Evolutionary conservation across 2,113 vertebrate species (phyloP), one percentile per base, ranked within the genome.

Genomic region (Tyrannus savana): DNA sequence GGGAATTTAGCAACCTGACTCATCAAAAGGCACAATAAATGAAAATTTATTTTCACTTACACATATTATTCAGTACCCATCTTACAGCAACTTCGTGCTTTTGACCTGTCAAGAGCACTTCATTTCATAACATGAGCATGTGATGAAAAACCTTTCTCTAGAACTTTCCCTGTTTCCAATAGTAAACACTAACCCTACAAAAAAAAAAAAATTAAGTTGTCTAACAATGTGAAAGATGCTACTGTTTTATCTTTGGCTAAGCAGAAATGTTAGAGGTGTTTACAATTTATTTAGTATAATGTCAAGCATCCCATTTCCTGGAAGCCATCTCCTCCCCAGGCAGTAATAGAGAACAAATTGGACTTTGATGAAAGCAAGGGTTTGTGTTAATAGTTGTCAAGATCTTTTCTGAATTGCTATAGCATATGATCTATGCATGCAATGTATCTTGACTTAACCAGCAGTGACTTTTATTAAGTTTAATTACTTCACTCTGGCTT

Each of bases 401-500:
- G 30, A 72, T 60, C 52, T 64, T 47, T 84, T 73, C 83, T 72
- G 60, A 94, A 56, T 24, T 52, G 74, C 69, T 90, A 46, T 21
- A 96, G 53, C 44, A 42, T 22, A 17, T 77, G 75, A 93, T 88
- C 6, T 53, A 31, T 60, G 84, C 28, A 80, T 37, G 67, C 22
- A 35, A 30, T 10, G 6, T 9, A 63, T 22, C 83, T 52, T 58
- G 56, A 89, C 52, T 90, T 71, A 91, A 87, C 41, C 53, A 84
- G 53, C 44, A 76, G 31, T 44, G 23, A 77, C 50, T 84, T 95
- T 49, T 58, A 90, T 59, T 27, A 85, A 30, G 53, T 78, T 84
- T 93, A 97, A 90, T 89, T 66, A 71, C 66, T 62, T 53, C 67
- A n/a, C n/a, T 58, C 49, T 24, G 66, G 42, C 78, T 90, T 94